Evolutionary conservation across 2,888 invertebrate genomes (phyloP).

Genomic region (Chaitophorus viminalis): DNA sequence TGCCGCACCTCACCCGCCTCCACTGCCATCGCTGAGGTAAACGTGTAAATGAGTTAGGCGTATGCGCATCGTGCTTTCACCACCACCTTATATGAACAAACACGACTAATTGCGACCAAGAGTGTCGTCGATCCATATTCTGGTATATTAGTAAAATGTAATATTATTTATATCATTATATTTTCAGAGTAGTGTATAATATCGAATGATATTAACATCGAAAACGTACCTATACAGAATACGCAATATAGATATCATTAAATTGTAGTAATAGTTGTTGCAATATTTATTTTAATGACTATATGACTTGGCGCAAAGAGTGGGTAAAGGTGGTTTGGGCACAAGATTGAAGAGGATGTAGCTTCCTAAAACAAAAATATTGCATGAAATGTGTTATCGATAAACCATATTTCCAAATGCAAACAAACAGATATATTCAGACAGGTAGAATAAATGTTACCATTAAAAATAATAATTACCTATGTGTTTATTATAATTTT

Average conservation of each 20-base stretch:
- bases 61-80: slow-evolving; percentile 29
- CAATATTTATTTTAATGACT: not conserved
- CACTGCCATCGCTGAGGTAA: not conserved
- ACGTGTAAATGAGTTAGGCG: not conserved
- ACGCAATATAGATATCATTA: no score
- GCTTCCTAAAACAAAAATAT: no score
- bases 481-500: no score
- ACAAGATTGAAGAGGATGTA: no score
- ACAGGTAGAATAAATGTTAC: no score
- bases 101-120: slow-evolving; percentile 36
- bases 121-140: not conserved
- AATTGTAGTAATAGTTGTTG: not conserved
- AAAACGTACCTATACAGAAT: no score
- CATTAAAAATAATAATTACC: no score
- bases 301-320: not conserved
- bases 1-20: not conserved
- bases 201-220: not conserved
- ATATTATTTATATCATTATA: not conserved
- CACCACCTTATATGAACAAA: not conserved
- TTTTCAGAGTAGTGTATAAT: not conserved
- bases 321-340: no score
- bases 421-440: no score
- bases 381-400: no score
- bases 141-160: no score
- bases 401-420: no score